Evolutionary conservation across 2,888 invertebrate genomes (phyloP), one percentile per base, ranked within the genome.

Genomic region (Latrodectus hesperus): DNA sequence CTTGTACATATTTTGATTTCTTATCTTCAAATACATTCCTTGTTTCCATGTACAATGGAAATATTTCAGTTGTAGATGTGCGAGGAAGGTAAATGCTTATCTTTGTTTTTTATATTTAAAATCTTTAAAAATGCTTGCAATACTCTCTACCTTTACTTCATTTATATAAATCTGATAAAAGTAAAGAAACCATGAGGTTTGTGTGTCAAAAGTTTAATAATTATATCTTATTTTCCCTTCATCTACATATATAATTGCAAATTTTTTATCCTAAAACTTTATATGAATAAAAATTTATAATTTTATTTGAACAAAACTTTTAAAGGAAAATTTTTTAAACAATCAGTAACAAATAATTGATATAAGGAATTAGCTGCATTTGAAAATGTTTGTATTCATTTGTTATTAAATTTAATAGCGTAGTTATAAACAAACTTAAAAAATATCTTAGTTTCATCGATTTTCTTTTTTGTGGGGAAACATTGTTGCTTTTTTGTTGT

Each of bases 11-110:
- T 78, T 92, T 92, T 89, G 91, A 91, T 82, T 91, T 92, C 84
- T 79, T 90, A 38, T 90, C 91, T 22, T 89, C 90, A 10, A 89
- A 91, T 74, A 91, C 91, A 3, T 81, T 93, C 81, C 76, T 93
- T 14, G 91, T 93, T 51, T 91, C 92, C 26, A 92, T 92, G 87
- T 92, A 91, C 90, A 91, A 91, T 88, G 93, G 93, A 3, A 89
- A 89, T 88, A 92, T 92, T 9, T 91, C 91, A 11, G 26, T 92
- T 0, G 90, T 93, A 14, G 93, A 93, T 89, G 89, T 88, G 16
- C 90, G 93, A 84, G 74, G 75, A 64, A 89, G 90, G 91, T 91
- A 89, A 88, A 88, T 77, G 52, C 55, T 17, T 72, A 49, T 53
- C 67, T 49, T 51, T 60, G 9, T 38, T 14, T 38, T 51, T 10